Evolutionary conservation across 2,113 vertebrate species (phyloP).

Genomic region (Megaptera novaeangliae): DNA sequence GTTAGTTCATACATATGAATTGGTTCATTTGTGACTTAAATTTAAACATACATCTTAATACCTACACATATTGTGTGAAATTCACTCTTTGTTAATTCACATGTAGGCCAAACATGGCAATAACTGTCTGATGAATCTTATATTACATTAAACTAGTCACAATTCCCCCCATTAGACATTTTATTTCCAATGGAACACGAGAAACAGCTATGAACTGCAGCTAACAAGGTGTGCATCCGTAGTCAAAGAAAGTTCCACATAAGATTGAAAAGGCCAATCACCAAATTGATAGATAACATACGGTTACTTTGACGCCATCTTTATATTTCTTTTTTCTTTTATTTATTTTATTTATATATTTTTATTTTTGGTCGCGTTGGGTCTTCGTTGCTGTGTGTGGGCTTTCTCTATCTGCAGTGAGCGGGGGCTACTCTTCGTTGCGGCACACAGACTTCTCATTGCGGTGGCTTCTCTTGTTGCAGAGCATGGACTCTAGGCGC

Average conservation of each 20-base stretch:
- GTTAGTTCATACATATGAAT: neutral
- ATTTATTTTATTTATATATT: too few species aligned
- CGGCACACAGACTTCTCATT: too few species aligned
- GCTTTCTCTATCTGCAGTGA: too few species aligned
- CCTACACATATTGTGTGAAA: neutral
- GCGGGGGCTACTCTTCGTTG: too few species aligned
- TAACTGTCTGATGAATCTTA: neutral
- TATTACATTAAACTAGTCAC: neutral
- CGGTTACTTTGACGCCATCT: neutral
- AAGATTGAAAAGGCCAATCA: neutral
- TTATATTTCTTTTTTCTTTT: neutral
- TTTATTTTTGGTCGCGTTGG: too few species aligned
- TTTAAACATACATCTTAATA: neutral
- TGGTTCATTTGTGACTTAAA: neutral
- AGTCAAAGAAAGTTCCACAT: neutral
- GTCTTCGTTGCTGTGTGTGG: too few species aligned
- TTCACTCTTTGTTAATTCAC: constrained; percentile 14
- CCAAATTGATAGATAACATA: neutral
- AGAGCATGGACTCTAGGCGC: too few species aligned
- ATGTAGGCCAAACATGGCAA: neutral
- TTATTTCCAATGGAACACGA: neutral
- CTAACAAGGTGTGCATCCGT: neutral
- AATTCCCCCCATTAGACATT: neutral
- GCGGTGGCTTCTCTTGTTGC: too few species aligned
- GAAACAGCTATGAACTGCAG: neutral